Percentiles rank a stretch among this genome's conserved stretches.
Conservation (phyloP, 2,113 vertebrate genomes). For the Istiophorus platypterus region DNA sequence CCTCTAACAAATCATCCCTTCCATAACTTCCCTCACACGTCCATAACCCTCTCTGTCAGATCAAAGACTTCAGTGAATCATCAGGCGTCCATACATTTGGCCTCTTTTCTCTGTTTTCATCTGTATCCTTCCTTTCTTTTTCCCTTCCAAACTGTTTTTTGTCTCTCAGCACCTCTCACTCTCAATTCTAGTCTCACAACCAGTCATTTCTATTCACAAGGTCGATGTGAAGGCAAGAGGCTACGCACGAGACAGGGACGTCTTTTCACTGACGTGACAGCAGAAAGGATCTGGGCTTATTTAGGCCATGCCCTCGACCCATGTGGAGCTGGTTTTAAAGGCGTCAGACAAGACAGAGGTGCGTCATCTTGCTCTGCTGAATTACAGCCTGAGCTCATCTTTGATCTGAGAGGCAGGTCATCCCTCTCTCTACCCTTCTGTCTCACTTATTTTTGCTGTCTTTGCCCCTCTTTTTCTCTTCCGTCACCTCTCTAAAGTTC, state of each 20-base stretch:
- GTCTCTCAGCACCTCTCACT: conserved; percentile 52
- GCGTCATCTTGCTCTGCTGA: conserved; percentile 76
- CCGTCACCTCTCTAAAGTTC: conserved; percentile 21
- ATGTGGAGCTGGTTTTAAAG: conserved; percentile 82
- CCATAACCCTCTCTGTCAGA: conserved; percentile 64
- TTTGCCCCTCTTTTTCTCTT: conserved; percentile 18
- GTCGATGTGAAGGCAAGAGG: conserved; percentile 39
- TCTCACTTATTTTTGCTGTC: conserved; percentile 37
- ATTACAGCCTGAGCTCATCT: conserved; percentile 77
- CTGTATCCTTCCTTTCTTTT: conserved; percentile 14
- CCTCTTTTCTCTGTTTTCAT: conserved; percentile 26
- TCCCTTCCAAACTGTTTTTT: conserved; percentile 33
- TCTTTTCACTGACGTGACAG: conserved; percentile 62
- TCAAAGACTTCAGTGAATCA: conserved; percentile 62
- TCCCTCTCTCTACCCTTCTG: conserved; percentile 23
- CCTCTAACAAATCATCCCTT: conserved; percentile 76
- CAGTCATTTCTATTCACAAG: conserved; percentile 49
- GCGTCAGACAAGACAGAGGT: conserved; percentile 80
- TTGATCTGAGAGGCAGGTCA: conserved; percentile 80
- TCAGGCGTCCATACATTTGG: conserved; percentile 44
- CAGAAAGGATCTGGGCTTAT: conserved; percentile 66
- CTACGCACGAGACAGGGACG: conserved; percentile 28
- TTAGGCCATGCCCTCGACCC: conserved; percentile 62
- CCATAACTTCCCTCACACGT: conserved; percentile 72
- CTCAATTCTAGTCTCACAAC: conserved; percentile 23